Base-by-base conservation (phyloP, 2,888 invertebrate genomes). In the Merodon equestris region DNA sequence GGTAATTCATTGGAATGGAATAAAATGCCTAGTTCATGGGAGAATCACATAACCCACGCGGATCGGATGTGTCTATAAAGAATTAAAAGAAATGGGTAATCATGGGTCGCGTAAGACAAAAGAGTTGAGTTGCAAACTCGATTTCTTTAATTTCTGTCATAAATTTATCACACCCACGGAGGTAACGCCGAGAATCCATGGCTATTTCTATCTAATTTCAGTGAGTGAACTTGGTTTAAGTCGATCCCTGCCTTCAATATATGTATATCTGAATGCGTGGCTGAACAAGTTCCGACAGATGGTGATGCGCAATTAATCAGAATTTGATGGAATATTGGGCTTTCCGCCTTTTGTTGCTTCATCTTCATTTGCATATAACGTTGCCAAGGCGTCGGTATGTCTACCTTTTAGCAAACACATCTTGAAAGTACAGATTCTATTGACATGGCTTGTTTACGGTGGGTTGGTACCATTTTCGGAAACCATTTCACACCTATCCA, bases 101-200 rank as follows among this genome's bases (percentile, higher is more conserved):
- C 2, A 27, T 27, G 13, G 18, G 51, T 19, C 38, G n/a, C 36
- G 51, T 45, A 17, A 53, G 38, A 40, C 64, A 54, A 64, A 48
- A 50, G 57, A 68, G 63, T 42, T 58, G 63, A 47, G 0, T 18
- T 13, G 14, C 45, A 44, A 64, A 64, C 56, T 53, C 9, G 44
- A 47, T 57, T 68, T 54, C 9, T 48, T 58, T 34, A 48, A 75
- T 75, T 58, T 70, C 18, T 64, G 45, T 19, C 53, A 54, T 64
- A 60, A 71, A 58, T 64, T 70, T 34, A 12, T 58, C 51, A 53
- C 53, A n/a, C 53, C 47, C 40, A 48, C 64, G 47, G 42, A 45
- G 15, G 53, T 18, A 60, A 38, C 18, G 14, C 27, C 27, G 12
- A 17, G 9, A 13, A 34, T 9, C 34, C 7, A 27, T 27, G 7